These are phyloP conservation scores for Mantis religiosa DNA, from an alignment of 2,888 invertebrate genomes.

Conservation along the genomic window DNA sequence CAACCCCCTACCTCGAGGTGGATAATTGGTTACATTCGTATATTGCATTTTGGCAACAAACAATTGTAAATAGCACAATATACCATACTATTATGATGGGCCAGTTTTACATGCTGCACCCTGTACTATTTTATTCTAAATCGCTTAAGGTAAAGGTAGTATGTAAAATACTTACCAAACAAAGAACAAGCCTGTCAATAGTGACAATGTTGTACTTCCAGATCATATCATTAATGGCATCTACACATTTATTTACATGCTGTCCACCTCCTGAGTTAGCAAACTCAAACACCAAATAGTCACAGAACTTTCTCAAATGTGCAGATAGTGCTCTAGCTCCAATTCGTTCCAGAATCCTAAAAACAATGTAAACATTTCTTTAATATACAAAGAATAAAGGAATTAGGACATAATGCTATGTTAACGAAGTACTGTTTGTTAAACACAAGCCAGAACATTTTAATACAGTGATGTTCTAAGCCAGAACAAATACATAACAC, in stretches of 20 bases:
- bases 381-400: no score
- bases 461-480: no score
- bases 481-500: no score
- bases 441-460: no score
- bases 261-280: constrained; percentile 82
- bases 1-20: no score
- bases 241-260: constrained; percentile 89
- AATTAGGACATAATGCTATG: no score
- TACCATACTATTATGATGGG: no score
- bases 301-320: constrained; percentile 90
- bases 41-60: no score
- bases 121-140: background rate
- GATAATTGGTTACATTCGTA: no score
- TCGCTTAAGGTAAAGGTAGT: background rate
- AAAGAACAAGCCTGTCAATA: constrained; percentile 86
- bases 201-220: constrained; percentile 97
- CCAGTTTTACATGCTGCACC: no score
- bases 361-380: background rate
- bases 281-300: constrained; percentile 90
- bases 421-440: no score
- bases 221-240: constrained; percentile 92
- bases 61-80: no score
- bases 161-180: constrained; percentile 61
- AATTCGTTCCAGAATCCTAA: constrained; percentile 85
- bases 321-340: constrained; percentile 87